These are phyloP conservation scores for Andrena praecox DNA, from an alignment of 2,888 invertebrate species.

Conservation along the genomic window DNA sequence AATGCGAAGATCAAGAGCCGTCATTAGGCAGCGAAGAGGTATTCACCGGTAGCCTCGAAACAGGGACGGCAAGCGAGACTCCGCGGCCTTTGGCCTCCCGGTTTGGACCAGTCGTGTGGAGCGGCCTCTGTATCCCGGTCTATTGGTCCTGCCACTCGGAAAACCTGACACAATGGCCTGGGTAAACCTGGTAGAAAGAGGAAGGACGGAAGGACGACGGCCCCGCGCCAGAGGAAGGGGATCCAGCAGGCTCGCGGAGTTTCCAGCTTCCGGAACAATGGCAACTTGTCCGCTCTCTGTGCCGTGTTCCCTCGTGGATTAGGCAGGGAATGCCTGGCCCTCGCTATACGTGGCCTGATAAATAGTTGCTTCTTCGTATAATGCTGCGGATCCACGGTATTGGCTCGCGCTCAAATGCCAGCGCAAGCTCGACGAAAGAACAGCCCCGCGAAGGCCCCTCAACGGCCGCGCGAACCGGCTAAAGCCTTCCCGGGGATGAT, in stretches of 20 bases:
- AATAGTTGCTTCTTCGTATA: conserved; percentile 73
- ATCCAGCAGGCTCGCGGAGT: conserved; percentile 51
- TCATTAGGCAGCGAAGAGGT: conserved; percentile 59
- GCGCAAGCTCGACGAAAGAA: conserved; percentile 32
- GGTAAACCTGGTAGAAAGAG: conserved; percentile 51
- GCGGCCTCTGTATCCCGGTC: conserved; percentile 46
- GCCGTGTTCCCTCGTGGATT: conserved; percentile 62
- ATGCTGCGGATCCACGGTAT: conserved; percentile 58
- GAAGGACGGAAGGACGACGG: conserved; percentile 28
- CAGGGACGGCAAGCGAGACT: conserved; percentile 41
- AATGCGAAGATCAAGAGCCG: conserved; percentile 62
- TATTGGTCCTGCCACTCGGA: conserved; percentile 67
- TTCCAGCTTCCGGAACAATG: conserved; percentile 72
- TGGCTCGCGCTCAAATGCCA: conserved; percentile 28
- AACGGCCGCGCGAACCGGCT: conserved; percentile 23
- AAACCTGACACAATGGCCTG: conserved; percentile 66
- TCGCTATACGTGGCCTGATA: conserved; percentile 68
- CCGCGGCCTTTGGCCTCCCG: conserved; percentile 49
- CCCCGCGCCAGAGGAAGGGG: conserved; percentile 7
- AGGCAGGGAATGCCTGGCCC: conserved; percentile 66
- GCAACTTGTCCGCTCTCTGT: conserved; percentile 60
- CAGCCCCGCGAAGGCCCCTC: background rate
- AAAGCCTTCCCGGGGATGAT: conserved; percentile 32
- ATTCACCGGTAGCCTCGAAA: conserved; percentile 53
- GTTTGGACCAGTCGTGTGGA: conserved; percentile 35